Base-by-base conservation (phyloP, 2,888 invertebrate species). In the Papilio elwesi region DNA sequence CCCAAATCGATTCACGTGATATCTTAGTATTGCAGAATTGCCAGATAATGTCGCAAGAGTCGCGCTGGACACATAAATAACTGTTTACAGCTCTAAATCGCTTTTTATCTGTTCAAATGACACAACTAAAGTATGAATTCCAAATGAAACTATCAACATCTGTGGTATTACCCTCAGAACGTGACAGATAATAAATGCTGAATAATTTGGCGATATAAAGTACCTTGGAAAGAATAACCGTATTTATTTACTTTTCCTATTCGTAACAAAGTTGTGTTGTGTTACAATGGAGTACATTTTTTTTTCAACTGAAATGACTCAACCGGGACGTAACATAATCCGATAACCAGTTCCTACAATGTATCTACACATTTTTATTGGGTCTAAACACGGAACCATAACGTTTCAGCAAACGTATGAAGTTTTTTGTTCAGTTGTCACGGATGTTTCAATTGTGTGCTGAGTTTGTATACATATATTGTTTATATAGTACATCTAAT, bases 331-430 rank as follows among this genome's bases (percentile, higher is more conserved):
- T 64, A 64, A 65, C 47, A 6, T 5, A 10, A 38, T 15, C 15
- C 15, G n/a, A 43, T 12, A 43, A 63, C 53, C 26, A 6, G 36
- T 59, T 36, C 38, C 12, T 26, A 36, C n/a, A 16, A 48, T 26
- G n/a, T 57, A 57, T 57, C 38, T 48, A 11, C 13, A n/a, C 10
- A 71, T 52, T 38, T 71, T 71, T 66, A 71, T 71, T 71, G 16
- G 0, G 13, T 57, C 36, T 65, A 38, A 51, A 15, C 71, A 71
- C 57, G 71, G 36, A 13, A 71, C 3, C 10, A 6, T 69, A 51
- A 36, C 36, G 49, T 65, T n/a, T 47, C 4, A 26, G n/a, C 26
- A 12, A 59, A 59, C 8, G n/a, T 59, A 59, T 38, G 36, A 36
- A 59, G 36, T 36, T 6, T 59, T 59, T 16, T 26, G 12, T 48